A percentile compares a stretch with the other conserved stretches of the same genome.
Evolutionary conservation across 2,113 vertebrate genomes (phyloP).

Genomic region (Monopterus albus): DNA sequence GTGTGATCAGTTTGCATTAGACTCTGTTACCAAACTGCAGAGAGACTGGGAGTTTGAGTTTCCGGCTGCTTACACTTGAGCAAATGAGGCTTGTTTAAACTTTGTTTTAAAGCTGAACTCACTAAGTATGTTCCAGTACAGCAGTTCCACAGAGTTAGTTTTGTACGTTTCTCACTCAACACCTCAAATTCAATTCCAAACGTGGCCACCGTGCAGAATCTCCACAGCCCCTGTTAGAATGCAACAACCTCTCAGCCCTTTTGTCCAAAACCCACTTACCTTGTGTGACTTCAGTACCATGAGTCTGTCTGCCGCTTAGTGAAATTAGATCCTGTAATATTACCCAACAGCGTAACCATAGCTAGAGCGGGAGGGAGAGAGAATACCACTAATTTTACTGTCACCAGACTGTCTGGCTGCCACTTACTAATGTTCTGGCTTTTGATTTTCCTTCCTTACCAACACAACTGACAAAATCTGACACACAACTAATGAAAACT

Average conservation of each 20-base stretch:
- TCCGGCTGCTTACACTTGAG: too few relatives aligned
- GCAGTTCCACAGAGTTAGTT: too few relatives aligned
- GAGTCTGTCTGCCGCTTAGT: constrained; percentile 1
- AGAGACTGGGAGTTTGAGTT: not conserved
- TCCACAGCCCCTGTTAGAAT: too few relatives aligned
- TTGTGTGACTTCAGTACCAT: not conserved
- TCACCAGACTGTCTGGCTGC: constrained; percentile 59
- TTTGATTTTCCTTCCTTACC: not conserved
- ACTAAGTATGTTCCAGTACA: too few relatives aligned
- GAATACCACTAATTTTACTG: constrained; percentile 13
- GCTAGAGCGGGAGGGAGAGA: not conserved
- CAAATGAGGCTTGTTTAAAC: too few relatives aligned
- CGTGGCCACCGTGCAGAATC: not conserved
- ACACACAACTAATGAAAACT: not conserved
- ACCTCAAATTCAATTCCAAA: not conserved
- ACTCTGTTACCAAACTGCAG: not conserved
- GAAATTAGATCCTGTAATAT: constrained; percentile 31
- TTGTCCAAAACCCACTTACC: not conserved
- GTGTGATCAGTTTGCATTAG: constrained; percentile 3
- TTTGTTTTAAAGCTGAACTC: too few relatives aligned
- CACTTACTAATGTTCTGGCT: not conserved
- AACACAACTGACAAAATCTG: not conserved
- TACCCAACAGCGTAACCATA: not conserved
- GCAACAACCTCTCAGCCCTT: not conserved
- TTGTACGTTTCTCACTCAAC: too few relatives aligned